Conservation (phyloP, 2,888 invertebrate species). For the Cryptophagus acutangulus region DNA sequence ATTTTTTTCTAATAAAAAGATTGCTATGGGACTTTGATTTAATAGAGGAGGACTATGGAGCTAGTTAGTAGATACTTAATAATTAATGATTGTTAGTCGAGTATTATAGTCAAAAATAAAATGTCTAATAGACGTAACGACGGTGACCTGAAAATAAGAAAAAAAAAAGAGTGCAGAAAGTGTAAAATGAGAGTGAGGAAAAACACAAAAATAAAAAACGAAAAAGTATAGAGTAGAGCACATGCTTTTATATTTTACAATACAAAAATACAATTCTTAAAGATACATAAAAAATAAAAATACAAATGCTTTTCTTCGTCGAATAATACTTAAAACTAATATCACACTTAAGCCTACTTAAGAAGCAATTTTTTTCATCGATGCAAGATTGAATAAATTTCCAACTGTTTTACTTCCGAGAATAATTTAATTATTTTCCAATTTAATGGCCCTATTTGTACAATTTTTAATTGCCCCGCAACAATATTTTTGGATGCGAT, state of each 20-base stretch:
- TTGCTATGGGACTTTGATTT: neutral
- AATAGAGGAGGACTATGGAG: slow-evolving; percentile 8
- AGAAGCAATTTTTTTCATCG: neutral
- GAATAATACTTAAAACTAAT: slow-evolving; percentile 1
- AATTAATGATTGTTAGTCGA: too few species aligned
- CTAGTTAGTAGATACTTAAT: too few species aligned
- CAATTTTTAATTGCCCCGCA: too few species aligned
- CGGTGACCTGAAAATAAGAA: slow-evolving; percentile 61
- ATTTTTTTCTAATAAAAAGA: slow-evolving; percentile 5
- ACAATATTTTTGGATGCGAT: too few species aligned
- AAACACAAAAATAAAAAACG: slow-evolving; percentile 31
- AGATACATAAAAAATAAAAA: slow-evolving; percentile 3
- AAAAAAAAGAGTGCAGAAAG: slow-evolving; percentile 39
- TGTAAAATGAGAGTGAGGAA: slow-evolving; percentile 28
- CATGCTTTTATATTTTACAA: slow-evolving; percentile 35
- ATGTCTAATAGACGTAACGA: slow-evolving; percentile 58
- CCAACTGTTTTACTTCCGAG: too few species aligned
- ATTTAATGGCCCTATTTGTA: too few species aligned
- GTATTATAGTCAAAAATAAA: slow-evolving; percentile 18
- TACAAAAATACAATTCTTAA: slow-evolving; percentile 31
- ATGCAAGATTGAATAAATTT: neutral
- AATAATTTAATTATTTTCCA: too few species aligned
- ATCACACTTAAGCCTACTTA: slow-evolving; percentile 16
- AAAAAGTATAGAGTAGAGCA: too few species aligned
- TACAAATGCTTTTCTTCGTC: too few species aligned